Evolutionary conservation across 2,888 invertebrate species (phyloP).

Genomic region (Liodrosophila aerea): DNA sequence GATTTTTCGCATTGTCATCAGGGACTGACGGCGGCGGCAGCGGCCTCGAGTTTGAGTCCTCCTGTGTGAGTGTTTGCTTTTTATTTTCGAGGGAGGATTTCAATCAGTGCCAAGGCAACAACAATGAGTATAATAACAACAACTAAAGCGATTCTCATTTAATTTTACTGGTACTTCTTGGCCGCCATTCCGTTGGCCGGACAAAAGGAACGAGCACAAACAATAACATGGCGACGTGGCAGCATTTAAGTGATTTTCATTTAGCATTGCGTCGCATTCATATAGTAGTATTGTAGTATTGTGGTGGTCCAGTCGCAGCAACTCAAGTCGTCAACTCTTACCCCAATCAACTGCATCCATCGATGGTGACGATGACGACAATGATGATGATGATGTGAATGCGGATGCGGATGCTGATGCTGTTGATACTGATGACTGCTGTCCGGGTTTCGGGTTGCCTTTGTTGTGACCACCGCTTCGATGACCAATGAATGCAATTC

Average conservation of each 20-base stretch:
- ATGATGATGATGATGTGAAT: slow-evolving; percentile 9
- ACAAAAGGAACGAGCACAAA: slow-evolving; percentile 38
- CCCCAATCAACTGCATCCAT: slow-evolving; percentile 43
- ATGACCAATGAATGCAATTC: slow-evolving; percentile 53
- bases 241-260: slow-evolving; percentile 68
- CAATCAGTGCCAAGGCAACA: slow-evolving; percentile 58
- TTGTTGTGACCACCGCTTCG: slow-evolving; percentile 46
- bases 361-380: slow-evolving; percentile 25
- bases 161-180: slow-evolving; percentile 54
- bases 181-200: slow-evolving; percentile 12
- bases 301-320: slow-evolving; percentile 19
- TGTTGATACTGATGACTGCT: slow-evolving; percentile 34
- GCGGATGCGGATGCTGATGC: background rate
- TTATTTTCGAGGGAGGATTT: slow-evolving; percentile 56
- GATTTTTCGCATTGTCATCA: slow-evolving; percentile 59
- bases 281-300: no score
- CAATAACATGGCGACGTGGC: slow-evolving; percentile 43
- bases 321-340: slow-evolving; percentile 5
- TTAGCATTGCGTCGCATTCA: slow-evolving; percentile 31
- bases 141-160: slow-evolving; percentile 50
- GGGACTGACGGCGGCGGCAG: background rate
- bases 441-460: slow-evolving; percentile 36
- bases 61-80: slow-evolving; percentile 56
- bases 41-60: no score
- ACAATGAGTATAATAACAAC: slow-evolving; percentile 16